Evolutionary conservation across 2,797 vertebrate species (phyloP).

Genomic region (Onychomys leucogaster): DNA sequence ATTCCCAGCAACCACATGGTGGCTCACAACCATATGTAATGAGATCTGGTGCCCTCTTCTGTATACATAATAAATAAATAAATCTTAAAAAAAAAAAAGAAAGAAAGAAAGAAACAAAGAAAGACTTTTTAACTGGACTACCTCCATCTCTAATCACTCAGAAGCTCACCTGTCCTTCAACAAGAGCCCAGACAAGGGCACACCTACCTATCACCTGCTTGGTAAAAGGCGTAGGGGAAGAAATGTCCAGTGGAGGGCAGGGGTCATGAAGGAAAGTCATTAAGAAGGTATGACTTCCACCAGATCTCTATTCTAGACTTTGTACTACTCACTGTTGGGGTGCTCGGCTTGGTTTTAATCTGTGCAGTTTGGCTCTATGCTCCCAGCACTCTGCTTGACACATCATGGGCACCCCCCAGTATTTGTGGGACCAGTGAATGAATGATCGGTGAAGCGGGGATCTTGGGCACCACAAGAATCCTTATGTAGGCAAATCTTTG

Average conservation of each 20-base stretch:
- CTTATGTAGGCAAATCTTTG: not conserved
- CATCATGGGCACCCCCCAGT: not conserved
- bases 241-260: not conserved
- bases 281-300: not conserved
- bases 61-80: too few species aligned
- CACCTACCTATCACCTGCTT: not conserved
- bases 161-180: not conserved
- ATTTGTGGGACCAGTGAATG: not conserved
- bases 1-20: too few species aligned
- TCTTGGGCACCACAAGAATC: not conserved
- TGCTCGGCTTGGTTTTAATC: not conserved
- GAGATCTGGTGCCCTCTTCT: too few species aligned
- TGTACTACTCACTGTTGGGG: not conserved
- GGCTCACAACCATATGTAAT: too few species aligned
- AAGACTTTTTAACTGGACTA: not conserved
- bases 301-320: not conserved
- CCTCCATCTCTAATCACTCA: constrained; percentile 7
- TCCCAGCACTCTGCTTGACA: not conserved
- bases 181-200: not conserved
- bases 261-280: not conserved
- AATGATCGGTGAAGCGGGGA: not conserved
- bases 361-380: not conserved
- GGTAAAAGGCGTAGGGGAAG: too few species aligned
- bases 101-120: not conserved
- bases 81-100: too few species aligned